These are phyloP conservation scores for Pangasius djambal DNA, from an alignment of 2,797 vertebrate species.

Conservation along the genomic window DNA sequence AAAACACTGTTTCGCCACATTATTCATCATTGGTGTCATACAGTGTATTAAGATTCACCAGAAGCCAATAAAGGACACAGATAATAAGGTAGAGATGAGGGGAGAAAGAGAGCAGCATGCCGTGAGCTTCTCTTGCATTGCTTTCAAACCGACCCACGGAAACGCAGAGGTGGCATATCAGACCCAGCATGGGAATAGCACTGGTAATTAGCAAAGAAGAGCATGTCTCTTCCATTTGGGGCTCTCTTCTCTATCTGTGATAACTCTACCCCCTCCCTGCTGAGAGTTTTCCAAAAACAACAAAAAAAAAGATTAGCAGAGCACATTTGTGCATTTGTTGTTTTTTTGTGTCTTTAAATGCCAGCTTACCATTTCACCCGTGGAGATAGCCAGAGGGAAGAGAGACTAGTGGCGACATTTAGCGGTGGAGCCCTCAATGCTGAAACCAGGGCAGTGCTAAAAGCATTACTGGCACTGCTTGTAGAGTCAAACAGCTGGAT, in stretches of 20 bases:
- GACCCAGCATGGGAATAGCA: slow-evolving; percentile 48
- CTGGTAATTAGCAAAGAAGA: slow-evolving; percentile 63
- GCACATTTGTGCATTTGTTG: slow-evolving; percentile 26
- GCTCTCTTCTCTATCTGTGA: slow-evolving; percentile 44
- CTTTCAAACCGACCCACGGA: slow-evolving; percentile 52
- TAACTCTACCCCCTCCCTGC: slow-evolving; percentile 37
- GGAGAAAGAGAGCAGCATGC: slow-evolving; percentile 27
- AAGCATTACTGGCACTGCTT: slow-evolving; percentile 36
- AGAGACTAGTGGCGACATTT: background rate
- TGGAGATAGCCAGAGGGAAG: slow-evolving; percentile 14
- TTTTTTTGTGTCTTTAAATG: slow-evolving; percentile 49
- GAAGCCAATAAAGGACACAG: background rate
- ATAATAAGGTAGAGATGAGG: slow-evolving; percentile 58
- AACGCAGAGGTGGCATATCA: slow-evolving; percentile 63
- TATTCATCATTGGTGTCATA: background rate
- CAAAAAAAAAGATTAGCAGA: slow-evolving; percentile 18
- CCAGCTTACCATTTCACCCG: slow-evolving; percentile 47
- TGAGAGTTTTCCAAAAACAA: slow-evolving; percentile 30
- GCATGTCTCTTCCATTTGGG: slow-evolving; percentile 55
- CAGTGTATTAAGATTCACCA: background rate
- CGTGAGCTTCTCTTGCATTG: slow-evolving; percentile 17
- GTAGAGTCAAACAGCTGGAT: slow-evolving; percentile 15
- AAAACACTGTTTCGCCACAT: background rate
- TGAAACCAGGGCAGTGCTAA: slow-evolving; percentile 34
- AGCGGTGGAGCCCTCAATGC: slow-evolving; percentile 5